Conservation (phyloP, 1,140 invertebrate species). For the Monomorium pharaonis region DNA sequence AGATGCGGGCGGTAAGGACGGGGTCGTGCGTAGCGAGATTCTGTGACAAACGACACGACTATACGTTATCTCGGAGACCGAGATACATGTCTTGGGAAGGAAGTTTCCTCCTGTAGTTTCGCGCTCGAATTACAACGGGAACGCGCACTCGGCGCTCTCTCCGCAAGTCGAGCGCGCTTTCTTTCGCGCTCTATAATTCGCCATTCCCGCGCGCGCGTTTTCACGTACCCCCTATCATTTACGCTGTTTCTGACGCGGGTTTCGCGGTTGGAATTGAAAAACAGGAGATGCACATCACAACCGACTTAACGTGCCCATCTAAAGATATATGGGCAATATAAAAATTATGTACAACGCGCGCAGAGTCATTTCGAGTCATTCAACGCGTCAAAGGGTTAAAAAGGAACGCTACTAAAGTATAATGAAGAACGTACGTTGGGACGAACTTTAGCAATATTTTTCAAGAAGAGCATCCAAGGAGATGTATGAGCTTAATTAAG, state of each 20-base stretch:
- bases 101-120: conserved; percentile 52
- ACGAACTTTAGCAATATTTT: conserved; percentile 44
- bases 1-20: conserved; percentile 24
- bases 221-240: conserved; percentile 37
- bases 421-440: conserved; percentile 3
- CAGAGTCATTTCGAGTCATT: neutral
- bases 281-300: neutral
- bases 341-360: neutral
- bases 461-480: conserved; percentile 28
- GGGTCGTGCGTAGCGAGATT: conserved; percentile 48
- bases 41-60: conserved; percentile 52
- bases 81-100: conserved; percentile 52
- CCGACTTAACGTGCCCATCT: neutral
- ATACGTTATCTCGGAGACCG: conserved; percentile 54
- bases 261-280: conserved; percentile 37
- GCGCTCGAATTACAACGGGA: conserved; percentile 54
- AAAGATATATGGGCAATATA: neutral
- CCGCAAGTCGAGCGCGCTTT: conserved; percentile 28
- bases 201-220: neutral
- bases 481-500: conserved; percentile 52
- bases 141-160: conserved; percentile 38
- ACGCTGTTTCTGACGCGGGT: neutral
- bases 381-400: conserved; percentile 2
- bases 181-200: conserved; percentile 48
- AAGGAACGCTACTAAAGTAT: conserved; percentile 5